Base-by-base conservation (phyloP, 1,140 invertebrate species). In the Musca domestica region DNA sequence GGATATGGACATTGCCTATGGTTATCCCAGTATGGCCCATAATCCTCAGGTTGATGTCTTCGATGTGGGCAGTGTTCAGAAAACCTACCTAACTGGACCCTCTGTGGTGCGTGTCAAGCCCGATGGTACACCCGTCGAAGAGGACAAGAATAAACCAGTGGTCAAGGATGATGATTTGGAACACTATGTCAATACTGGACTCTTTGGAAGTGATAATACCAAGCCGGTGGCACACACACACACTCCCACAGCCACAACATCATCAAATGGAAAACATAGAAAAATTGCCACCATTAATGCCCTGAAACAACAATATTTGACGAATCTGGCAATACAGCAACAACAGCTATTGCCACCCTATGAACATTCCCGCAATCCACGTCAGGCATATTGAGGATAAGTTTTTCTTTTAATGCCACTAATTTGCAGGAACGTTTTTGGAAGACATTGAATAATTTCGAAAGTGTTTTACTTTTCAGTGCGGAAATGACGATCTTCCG, bases 61-160 rank as follows among this genome's bases (percentile, higher is more conserved):
- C 1, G 23, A 78, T 22, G 72, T 70, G 0, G 70, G 58, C 1
- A 71, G 73, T 72, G 9, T 72, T 71, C 63, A 71, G 49, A 58
- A 76, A 2, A 77, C 81, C 1, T 84, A 83, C 66, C 70, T 87
- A 1, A 83, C 81, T 2, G 88, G 88, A 0, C 88, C 88, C 2
- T 84, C 89, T 81, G 87, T 89, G 0, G 85, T 90, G 2, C 84
- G 87, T 14, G 87, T 90, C 1, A 83, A 86, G 47, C 86, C 88
- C 1, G 88, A 90, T 73, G 89, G 89, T 2, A 83, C 86, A 23
- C 89, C 89, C 2, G 88, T 90, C 22, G 82, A 85, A 46, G 83
- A 84, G 19, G 86, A 88, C 63, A 70, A 81, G 10, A 69, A 81
- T 12, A 81, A 74, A 2, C 83, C 85, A 2, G 47, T 85, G 47